These are phyloP conservation scores for Laothoe populi DNA, from an alignment of 2,888 invertebrate species.

Conservation along the genomic window DNA sequence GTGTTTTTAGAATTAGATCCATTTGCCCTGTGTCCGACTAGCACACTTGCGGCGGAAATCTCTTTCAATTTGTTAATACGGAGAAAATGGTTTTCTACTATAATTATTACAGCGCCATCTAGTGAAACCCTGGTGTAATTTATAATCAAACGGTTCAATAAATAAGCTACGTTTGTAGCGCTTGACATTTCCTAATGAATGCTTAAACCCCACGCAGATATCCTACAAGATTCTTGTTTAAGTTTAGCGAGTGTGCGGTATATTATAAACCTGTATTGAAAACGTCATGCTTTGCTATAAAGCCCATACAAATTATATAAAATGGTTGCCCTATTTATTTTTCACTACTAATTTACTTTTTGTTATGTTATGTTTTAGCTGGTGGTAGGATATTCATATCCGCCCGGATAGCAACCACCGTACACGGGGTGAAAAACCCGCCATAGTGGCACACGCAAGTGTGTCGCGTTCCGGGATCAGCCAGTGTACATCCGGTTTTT, in stretches of 20 bases:
- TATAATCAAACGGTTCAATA: slow-evolving; percentile 18
- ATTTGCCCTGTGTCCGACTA: slow-evolving; percentile 17
- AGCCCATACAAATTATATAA: too few relatives aligned
- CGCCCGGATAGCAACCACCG: too few relatives aligned
- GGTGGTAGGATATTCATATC: too few relatives aligned
- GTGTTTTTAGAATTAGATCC: slow-evolving; percentile 11
- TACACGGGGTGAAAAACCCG: too few relatives aligned
- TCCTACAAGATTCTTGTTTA: slow-evolving; percentile 5
- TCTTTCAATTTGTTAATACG: slow-evolving; percentile 20
- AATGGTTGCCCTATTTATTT: too few relatives aligned
- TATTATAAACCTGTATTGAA: background rate
- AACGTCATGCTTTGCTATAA: too few relatives aligned
- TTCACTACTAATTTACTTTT: too few relatives aligned
- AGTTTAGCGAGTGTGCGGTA: background rate
- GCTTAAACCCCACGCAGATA: background rate
- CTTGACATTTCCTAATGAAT: slow-evolving; percentile 2
- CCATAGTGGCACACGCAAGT: too few relatives aligned
- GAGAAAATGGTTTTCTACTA: slow-evolving; percentile 21
- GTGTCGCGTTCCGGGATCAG: too few relatives aligned
- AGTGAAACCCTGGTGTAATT: slow-evolving; percentile 10
- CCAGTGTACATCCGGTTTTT: too few relatives aligned
- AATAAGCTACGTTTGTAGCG: background rate
- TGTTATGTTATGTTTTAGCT: too few relatives aligned
- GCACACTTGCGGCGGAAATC: slow-evolving; percentile 20
- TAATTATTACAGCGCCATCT: slow-evolving; percentile 22